A percentile compares a stretch with the other conserved stretches of the same genome.
phyloP scores from a whole-genome alignment of 1,140 invertebrate genomes.

The Temnothorax longispinosus region DNA sequence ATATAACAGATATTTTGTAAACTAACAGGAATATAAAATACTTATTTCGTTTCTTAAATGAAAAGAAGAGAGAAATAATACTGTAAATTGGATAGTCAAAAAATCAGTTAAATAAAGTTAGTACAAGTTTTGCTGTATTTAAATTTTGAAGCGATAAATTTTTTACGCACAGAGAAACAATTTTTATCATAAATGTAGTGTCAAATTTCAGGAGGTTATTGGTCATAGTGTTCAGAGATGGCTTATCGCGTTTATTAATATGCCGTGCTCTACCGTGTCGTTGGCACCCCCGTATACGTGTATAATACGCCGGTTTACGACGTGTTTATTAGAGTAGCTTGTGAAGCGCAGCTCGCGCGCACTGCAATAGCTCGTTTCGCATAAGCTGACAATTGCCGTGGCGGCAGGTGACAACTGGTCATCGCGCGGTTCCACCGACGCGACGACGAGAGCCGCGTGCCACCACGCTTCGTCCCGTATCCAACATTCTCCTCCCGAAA shows the following conservation, averaged over 20 bases:
- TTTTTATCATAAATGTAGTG: background rate
- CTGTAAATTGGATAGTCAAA: background rate
- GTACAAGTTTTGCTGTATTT: background rate
- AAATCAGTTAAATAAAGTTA: background rate
- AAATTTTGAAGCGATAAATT: background rate
- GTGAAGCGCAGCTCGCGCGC: conserved; percentile 45
- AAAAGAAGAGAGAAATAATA: background rate
- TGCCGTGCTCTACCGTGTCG: conserved; percentile 34
- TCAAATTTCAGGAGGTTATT: background rate
- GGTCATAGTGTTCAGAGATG: background rate
- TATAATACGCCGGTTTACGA: conserved; percentile 72
- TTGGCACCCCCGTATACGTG: conserved; percentile 23
- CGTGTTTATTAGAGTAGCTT: conserved; percentile 73
- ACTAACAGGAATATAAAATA: background rate
- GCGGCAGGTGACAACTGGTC: conserved; percentile 72
- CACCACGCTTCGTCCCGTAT: conserved; percentile 15
- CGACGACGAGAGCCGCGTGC: conserved; percentile 55
- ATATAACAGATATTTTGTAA: too few relatives aligned
- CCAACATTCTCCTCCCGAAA: conserved; percentile 30
- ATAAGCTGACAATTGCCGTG: conserved; percentile 73
- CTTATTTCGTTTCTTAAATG: background rate
- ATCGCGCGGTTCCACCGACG: conserved; percentile 61
- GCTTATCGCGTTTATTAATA: conserved; percentile 65
- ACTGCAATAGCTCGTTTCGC: conserved; percentile 61
- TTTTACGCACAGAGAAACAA: background rate